Percentiles rank a stretch among this genome's conserved stretches.
phyloP scores from a whole-genome alignment of 2,113 vertebrate genomes.

The Connochaetes taurinus region DNA sequence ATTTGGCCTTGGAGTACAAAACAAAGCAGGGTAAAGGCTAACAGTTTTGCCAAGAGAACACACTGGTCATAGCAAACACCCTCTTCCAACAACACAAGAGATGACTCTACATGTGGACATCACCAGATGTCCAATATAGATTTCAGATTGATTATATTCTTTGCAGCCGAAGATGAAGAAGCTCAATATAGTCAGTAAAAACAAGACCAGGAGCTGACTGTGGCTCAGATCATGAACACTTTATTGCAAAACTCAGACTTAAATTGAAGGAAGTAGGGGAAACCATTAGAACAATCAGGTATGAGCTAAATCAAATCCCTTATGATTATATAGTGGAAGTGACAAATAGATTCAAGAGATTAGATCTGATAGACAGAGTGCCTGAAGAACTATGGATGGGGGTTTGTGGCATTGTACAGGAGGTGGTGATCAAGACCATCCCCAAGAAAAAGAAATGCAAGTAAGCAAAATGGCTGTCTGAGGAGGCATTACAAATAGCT shows the following conservation, averaged over 20 bases:
- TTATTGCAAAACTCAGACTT: not conserved
- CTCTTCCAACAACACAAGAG: not conserved
- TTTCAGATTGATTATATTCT: not conserved
- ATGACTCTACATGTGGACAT: not conserved
- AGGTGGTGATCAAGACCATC: not conserved
- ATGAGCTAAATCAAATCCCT: not conserved
- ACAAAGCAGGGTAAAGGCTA: not conserved
- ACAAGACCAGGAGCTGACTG: not conserved
- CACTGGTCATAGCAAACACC: not conserved
- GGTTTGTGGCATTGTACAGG: not conserved
- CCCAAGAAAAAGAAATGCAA: not conserved
- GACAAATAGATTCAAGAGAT: not conserved
- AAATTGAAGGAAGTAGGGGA: not conserved
- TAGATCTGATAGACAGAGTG: not conserved
- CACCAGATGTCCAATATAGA: not conserved
- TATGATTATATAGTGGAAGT: not conserved
- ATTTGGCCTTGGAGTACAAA: not conserved
- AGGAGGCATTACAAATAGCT: not conserved
- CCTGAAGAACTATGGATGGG: not conserved
- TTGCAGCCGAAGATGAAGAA: not conserved
- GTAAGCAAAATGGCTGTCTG: not conserved
- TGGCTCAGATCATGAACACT: not conserved
- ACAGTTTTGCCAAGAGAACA: not conserved
- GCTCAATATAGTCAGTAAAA: not conserved
- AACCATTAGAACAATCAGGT: not conserved